Evolutionary conservation across 2,113 vertebrate species (phyloP).

Genomic region (Promerops cafer): DNA sequence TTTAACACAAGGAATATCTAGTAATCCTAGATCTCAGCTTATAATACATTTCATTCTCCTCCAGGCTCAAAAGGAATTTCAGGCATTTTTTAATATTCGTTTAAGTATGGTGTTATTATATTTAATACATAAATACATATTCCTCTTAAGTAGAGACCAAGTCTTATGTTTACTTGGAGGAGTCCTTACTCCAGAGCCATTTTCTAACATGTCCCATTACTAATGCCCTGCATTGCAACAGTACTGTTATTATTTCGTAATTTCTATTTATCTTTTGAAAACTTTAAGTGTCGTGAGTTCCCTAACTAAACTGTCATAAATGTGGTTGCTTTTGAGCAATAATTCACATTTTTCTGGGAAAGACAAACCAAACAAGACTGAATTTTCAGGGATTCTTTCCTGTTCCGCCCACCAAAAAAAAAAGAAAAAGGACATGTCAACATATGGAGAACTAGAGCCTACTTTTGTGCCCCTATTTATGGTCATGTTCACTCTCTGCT

Average conservation of each 20-base stretch:
- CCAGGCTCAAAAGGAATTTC: neutral
- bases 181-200: neutral
- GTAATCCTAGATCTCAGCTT: neutral
- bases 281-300: neutral
- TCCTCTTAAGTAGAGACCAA: neutral
- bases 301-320: neutral
- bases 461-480: neutral
- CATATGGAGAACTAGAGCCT: neutral
- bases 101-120: neutral
- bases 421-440: neutral
- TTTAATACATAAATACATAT: neutral
- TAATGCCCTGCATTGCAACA: neutral
- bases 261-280: neutral
- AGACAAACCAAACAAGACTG: neutral
- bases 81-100: neutral
- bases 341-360: neutral
- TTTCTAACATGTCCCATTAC: neutral
- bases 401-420: neutral
- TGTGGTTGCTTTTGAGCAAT: neutral
- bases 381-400: neutral
- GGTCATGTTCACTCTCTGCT: neutral
- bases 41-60: neutral
- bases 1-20: neutral
- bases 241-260: neutral
- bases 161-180: neutral